Evolutionary conservation across 2,113 vertebrate genomes (phyloP), one percentile per base, ranked within the genome.

Genomic region (Uria lomvia): DNA sequence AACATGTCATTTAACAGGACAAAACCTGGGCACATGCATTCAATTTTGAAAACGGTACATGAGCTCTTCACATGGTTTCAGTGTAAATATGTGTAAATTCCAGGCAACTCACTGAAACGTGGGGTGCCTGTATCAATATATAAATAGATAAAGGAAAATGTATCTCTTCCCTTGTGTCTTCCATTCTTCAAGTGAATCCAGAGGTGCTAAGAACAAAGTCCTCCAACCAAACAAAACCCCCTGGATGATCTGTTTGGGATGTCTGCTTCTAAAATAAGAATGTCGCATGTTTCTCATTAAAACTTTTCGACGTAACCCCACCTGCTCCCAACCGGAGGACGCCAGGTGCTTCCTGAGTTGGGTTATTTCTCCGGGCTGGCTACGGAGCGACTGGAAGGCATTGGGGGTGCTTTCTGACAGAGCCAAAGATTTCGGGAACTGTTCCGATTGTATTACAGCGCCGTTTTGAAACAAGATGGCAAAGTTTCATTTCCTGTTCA

Each of bases 281-380:
- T 3, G 56, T 34, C 1, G 12, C 20, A 2, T 34, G 65, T 16
- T 90, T 59, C 38, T 4, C 9, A 27, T 43, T 43, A 15, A 20
- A 88, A 62, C 7, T 49, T 62, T 23, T 2, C 1, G 2, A 36
- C 1, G 3, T 4, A 36, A 56, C 67, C 60, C 86, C 89, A 96
- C 72, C 83, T 91, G 83, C 49, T 29, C 82, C 70, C 47, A 13
- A 18, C 6, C 0, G 0, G 50, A 38, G 56, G 50, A 32, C 36
- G 2, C 55, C 86, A 96, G 97, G 81, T 95, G 91, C 67, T 97
- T 97, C 85, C 94, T 95, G 85, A 73, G 70, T 10, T 34, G 21
- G 63, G 66, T 7, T 24, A 3, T 40, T 74, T 49, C 84, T 68
- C 53, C 1, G 0, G 16, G 15, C 27, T 23, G n/a, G 87, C 34